Evolutionary conservation across 2,888 invertebrate genomes (phyloP).

Genomic region (Bimastos eiseni): DNA sequence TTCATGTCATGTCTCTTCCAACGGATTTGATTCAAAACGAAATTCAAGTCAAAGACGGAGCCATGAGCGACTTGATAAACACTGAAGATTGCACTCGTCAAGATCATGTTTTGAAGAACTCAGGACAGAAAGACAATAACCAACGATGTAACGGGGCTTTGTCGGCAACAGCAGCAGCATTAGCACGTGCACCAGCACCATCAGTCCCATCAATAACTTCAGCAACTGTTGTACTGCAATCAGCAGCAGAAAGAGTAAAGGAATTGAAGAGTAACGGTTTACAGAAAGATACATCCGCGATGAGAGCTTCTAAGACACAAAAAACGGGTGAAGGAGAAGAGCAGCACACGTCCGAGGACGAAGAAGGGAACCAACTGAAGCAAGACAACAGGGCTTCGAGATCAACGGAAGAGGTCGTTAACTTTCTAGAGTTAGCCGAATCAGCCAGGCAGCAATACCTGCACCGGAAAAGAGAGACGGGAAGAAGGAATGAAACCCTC

Average conservation of each 20-base stretch:
- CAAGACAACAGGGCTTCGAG: neutral
- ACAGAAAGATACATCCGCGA: neutral
- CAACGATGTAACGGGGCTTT: neutral
- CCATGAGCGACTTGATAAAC: neutral
- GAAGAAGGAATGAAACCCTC: neutral
- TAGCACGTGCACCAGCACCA: neutral
- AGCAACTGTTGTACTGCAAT: neutral
- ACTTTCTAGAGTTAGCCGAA: conserved; percentile 17
- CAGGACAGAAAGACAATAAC: neutral
- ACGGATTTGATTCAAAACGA: neutral
- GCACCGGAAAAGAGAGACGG: neutral
- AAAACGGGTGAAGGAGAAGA: neutral
- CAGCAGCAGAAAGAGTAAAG: neutral
- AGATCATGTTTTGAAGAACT: neutral
- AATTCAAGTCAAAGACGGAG: neutral
- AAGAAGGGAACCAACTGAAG: neutral
- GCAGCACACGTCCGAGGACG: neutral
- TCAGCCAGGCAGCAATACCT: conserved; percentile 6
- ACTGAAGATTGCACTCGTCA: neutral
- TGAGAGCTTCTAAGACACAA: neutral
- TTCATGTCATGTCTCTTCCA: neutral
- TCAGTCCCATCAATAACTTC: neutral
- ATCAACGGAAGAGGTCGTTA: neutral
- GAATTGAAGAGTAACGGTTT: neutral
- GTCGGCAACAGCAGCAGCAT: neutral